Evolutionary conservation across 2,888 invertebrate species (phyloP).

Genomic region (Thymelicus sylvestris): DNA sequence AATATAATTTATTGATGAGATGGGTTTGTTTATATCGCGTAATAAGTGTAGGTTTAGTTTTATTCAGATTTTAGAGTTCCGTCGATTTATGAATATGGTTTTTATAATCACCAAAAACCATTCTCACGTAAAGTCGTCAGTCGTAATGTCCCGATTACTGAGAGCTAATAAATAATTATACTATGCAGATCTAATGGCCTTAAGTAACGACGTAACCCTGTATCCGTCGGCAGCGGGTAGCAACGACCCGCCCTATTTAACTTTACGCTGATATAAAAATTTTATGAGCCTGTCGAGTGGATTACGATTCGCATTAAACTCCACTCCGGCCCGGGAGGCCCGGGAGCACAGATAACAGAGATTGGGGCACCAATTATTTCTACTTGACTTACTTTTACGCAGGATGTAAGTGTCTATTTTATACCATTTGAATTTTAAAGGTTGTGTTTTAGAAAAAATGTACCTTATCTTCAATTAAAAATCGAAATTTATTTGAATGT

Average conservation of each 20-base stretch:
- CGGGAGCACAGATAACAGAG: not conserved
- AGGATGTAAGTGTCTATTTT: not conserved
- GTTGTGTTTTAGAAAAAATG: no score
- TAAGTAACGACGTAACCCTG: constrained; percentile 4
- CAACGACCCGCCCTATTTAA: constrained; percentile 25
- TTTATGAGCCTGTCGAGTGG: constrained; percentile 36
- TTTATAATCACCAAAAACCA: no score
- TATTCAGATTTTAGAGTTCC: no score
- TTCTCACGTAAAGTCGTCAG: no score
- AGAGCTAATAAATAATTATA: no score
- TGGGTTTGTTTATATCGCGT: no score
- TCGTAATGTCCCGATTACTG: no score
- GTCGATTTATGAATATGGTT: no score
- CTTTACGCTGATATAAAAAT: constrained; percentile 39
- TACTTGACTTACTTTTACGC: not conserved
- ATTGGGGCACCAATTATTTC: not conserved
- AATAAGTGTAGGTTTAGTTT: no score
- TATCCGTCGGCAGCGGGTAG: not conserved
- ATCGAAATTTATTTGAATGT: no score
- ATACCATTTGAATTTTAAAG: not conserved
- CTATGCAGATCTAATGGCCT: not conserved
- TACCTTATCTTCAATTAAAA: no score
- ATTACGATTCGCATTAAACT: constrained; percentile 21
- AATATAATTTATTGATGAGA: no score
- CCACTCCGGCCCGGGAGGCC: not conserved